A percentile compares a stretch with the other conserved stretches of the same genome.
Evolutionary conservation across 2,888 invertebrate genomes (phyloP).

Genomic region (Ypsolopha scabrella): DNA sequence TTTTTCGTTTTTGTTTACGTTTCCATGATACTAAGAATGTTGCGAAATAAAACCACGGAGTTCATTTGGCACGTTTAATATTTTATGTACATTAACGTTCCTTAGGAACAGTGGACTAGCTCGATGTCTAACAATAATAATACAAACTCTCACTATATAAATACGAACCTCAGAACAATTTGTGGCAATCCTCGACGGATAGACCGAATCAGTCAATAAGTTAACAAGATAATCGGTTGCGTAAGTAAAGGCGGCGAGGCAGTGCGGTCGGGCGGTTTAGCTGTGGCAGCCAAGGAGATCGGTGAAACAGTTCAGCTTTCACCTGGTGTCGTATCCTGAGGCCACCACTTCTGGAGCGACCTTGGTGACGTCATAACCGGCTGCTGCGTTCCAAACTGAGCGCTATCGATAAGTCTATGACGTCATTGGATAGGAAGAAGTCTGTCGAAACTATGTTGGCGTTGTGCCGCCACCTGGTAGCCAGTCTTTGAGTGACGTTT

Average conservation of each 20-base stretch:
- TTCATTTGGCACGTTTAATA: constrained; percentile 10
- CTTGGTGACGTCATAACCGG: constrained; percentile 48
- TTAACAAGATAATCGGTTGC: constrained; percentile 18
- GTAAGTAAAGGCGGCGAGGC: constrained; percentile 22
- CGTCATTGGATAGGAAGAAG: constrained; percentile 78
- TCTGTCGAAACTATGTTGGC: constrained; percentile 82
- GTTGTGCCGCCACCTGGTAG: constrained; percentile 73
- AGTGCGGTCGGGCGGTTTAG: constrained; percentile 16
- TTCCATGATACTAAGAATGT: not conserved
- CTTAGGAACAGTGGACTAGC: not conserved
- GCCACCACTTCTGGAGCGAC: constrained; percentile 38
- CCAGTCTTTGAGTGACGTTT: constrained; percentile 76
- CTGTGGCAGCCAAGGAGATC: constrained; percentile 36
- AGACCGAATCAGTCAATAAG: constrained; percentile 20
- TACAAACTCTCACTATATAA: not conserved
- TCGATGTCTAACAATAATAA: not conserved
- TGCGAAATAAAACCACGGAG: not conserved
- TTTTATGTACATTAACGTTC: constrained; percentile 17
- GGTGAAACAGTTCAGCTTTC: constrained; percentile 15
- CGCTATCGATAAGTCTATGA: constrained; percentile 75
- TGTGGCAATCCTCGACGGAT: constrained; percentile 15
- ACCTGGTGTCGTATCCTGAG: constrained; percentile 17
- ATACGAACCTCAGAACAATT: not conserved
- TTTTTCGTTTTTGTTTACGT: not conserved
- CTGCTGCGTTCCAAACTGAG: constrained; percentile 50